Evolutionary conservation across 2,888 invertebrate species (phyloP).

Genomic region (Erynnis tages): DNA sequence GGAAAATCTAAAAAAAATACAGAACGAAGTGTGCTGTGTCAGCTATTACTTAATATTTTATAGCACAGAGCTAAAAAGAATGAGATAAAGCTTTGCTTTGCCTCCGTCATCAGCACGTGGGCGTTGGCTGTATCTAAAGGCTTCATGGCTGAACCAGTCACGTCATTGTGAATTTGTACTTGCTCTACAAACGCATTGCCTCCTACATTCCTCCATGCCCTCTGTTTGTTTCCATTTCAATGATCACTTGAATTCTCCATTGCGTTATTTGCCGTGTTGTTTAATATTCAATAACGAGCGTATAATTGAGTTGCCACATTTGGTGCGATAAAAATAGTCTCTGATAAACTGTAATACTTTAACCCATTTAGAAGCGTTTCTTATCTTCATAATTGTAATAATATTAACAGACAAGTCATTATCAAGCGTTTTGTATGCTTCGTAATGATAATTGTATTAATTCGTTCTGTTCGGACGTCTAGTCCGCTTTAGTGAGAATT

Average conservation of each 20-base stretch:
- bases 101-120: slow-evolving; percentile 7
- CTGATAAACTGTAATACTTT: slow-evolving; percentile 23
- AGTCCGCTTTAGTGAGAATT: no score
- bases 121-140: slow-evolving; percentile 17
- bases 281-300: not conserved
- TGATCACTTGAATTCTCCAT: not conserved
- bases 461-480: not conserved
- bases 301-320: slow-evolving; percentile 15
- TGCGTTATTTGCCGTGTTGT: not conserved
- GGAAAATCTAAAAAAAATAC: no score
- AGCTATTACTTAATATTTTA: no score
- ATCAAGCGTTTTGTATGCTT: slow-evolving; percentile 10
- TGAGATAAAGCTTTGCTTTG: no score
- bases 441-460: slow-evolving; percentile 3
- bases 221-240: slow-evolving; percentile 12
- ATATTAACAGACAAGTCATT: slow-evolving; percentile 8
- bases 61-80: no score
- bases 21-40: no score
- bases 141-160: slow-evolving; percentile 13
- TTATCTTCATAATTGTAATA: slow-evolving; percentile 15
- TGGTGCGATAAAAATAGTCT: slow-evolving; percentile 10
- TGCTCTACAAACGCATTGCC: not conserved
- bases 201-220: not conserved
- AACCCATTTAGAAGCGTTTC: slow-evolving; percentile 14
- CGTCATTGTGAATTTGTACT: slow-evolving; percentile 12